These are phyloP conservation scores for Phyto melanocephala DNA, from an alignment of 2,888 invertebrate species.

Conservation along the genomic window DNA sequence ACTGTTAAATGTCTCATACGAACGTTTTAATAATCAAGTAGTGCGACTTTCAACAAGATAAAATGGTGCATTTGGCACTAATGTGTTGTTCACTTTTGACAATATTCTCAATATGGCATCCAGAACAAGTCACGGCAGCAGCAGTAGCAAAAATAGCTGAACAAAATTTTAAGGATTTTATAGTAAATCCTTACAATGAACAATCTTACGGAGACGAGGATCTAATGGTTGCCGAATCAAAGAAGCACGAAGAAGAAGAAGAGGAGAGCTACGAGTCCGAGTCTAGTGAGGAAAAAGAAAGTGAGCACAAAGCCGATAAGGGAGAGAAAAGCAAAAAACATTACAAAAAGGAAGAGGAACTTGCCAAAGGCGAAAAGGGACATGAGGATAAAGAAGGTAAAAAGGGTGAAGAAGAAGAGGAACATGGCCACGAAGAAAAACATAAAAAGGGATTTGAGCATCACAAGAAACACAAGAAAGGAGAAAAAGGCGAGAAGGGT, in stretches of 20 bases:
- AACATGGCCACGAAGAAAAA: conserved; percentile 80
- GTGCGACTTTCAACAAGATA: not conserved
- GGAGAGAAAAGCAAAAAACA: conserved; percentile 87
- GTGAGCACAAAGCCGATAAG: conserved; percentile 83
- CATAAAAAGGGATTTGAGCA: conserved; percentile 79
- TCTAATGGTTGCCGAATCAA: conserved; percentile 75
- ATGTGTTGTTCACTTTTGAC: conserved; percentile 15
- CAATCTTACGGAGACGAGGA: conserved; percentile 62
- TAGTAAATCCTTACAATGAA: not conserved
- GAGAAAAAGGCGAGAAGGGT: conserved; percentile 80
- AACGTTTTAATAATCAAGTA: not conserved
- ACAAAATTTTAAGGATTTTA: conserved; percentile 5
- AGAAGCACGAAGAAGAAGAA: conserved; percentile 73
- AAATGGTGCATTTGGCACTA: conserved; percentile 56
- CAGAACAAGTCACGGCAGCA: conserved; percentile 36
- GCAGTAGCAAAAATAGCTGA: conserved; percentile 34
- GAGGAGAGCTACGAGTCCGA: conserved; percentile 80
- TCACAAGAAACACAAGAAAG: conserved; percentile 80
- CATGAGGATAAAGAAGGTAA: conserved; percentile 85
- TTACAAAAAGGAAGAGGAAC: conserved; percentile 85
- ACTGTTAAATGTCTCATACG: not conserved
- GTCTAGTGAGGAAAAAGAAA: conserved; percentile 84
- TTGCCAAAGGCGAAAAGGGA: conserved; percentile 84
- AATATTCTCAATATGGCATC: not conserved
- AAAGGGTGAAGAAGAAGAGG: conserved; percentile 79